phyloP scores from a whole-genome alignment of 2,113 vertebrate species.

The Bos indicus region DNA sequence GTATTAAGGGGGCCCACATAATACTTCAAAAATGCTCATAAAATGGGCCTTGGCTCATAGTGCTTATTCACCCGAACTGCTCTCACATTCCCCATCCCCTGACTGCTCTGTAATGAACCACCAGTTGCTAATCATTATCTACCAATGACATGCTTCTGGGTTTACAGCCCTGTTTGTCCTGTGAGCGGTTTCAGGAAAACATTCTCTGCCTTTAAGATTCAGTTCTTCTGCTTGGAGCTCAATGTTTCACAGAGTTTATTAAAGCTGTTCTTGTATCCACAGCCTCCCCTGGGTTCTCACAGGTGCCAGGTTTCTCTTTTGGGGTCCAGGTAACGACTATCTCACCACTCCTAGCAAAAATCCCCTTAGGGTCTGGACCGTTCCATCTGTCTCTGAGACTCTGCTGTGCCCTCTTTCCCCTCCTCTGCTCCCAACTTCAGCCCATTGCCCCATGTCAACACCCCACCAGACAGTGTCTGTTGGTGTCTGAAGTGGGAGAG shows the following conservation, averaged over 20 bases:
- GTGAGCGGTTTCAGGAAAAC: neutral
- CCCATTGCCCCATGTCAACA: rapidly evolving
- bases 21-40: neutral
- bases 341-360: neutral
- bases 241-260: neutral
- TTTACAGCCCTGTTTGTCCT: neutral
- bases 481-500: neutral
- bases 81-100: neutral
- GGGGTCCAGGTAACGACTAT: neutral
- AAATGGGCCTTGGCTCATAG: neutral
- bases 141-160: neutral
- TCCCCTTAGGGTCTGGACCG: neutral
- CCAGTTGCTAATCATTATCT: neutral
- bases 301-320: neutral
- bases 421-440: neutral
- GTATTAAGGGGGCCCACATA: neutral
- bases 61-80: neutral
- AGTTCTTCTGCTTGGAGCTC: neutral
- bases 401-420: neutral
- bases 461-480: neutral
- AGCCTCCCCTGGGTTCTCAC: neutral
- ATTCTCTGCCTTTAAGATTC: neutral
- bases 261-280: neutral
- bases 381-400: neutral
- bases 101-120: neutral